Evolutionary conservation across 2,797 vertebrate species (phyloP), one percentile per base, ranked within the genome.

Genomic region (Pogoniulus pusillus): DNA sequence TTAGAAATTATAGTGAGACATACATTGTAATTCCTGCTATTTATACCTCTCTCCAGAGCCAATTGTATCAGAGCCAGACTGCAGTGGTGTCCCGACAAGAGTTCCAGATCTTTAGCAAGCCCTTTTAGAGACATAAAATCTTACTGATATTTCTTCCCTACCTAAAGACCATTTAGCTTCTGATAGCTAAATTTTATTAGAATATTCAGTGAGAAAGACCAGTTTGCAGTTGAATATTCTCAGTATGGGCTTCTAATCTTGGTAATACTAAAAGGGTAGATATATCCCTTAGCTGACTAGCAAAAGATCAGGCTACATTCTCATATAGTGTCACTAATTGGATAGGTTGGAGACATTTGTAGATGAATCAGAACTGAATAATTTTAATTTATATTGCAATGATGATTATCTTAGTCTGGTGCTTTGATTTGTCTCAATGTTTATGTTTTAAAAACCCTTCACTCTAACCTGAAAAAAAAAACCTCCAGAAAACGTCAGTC

Each of bases 81-180:
- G 97, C 97, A 97, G 97, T 96, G 96, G 75, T 94, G 51, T 73
- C 95, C 93, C 76, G 26, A 87, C 60, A 66, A 41, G 92, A 95
- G 92, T 95, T 96, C 87, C 91, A 84, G 45, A 69, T 73, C 76
- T 91, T 83, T 24, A 84, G 69, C 53, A 58, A 86, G 80, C 81
- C 68, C 41, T 64, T 78, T 22, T 30, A 79, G 58, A 73, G 64
- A 82, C 88, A 79, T 83, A 57, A 81, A 85, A 73, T 85, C 47
- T 58, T 60, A n/a, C 30, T 66, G 59, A 6, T 60, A 47, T 51
- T 59, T 77, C 73, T 77, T 83, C 49, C 39, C 59, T 13, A 93
- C 32, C 47, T 77, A 11, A 59, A 82, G 53, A 71, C 63, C 62
- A 66, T 16, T 55, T 17, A 64, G 54, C 22, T 80, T 32, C n/a